Evolutionary conservation across 2,888 invertebrate genomes (phyloP), one percentile per base, ranked within the genome.

Genomic region (Microctonus aethiopoides): DNA sequence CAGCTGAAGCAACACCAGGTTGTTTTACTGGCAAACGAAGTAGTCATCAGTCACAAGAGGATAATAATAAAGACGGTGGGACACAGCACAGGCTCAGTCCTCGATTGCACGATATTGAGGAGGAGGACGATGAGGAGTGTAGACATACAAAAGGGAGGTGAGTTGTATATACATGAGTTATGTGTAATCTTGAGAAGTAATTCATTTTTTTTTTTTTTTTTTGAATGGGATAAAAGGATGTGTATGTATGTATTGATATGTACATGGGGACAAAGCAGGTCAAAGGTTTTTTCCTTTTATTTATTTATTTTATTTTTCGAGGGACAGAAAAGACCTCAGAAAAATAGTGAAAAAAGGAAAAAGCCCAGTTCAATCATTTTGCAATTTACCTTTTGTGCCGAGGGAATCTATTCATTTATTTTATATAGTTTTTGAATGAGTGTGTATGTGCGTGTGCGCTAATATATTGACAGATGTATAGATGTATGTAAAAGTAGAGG

Each of bases 91-190:
- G 86, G 87, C 91, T 83, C 91, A 93, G 88, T 91, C 92, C 93
- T 64, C 92, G 93, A 71, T 88, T 94, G 76, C 94, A 94, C 78
- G 94, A 94, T 80, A 94, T 94, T 76, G 93, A 93, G 84, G 94
- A 94, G 84, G 94, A 94, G 86, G 94, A 94, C 87, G 92, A 93
- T 84, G 90, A 91, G 70, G 90, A 90, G 72, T 77, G 84, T 73
- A 83, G 82, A 29, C 79, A 81, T 72, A 81, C 86, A 78, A 81
- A 87, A 86, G 84, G 83, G 73, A 83, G 85, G 86, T 86, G 67
- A 78, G 80, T 76, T 32, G 46, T 36, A 29, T 7, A 29, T 66
- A 41, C 36, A n/a, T 66, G 32, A 26, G 16, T 16, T 62, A 16
- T 24, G 10, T 46, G 9, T 26, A 61, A 61, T 24, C 24, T 41